Conservation (phyloP, 2,113 vertebrate genomes). For the Riparia riparia region DNA sequence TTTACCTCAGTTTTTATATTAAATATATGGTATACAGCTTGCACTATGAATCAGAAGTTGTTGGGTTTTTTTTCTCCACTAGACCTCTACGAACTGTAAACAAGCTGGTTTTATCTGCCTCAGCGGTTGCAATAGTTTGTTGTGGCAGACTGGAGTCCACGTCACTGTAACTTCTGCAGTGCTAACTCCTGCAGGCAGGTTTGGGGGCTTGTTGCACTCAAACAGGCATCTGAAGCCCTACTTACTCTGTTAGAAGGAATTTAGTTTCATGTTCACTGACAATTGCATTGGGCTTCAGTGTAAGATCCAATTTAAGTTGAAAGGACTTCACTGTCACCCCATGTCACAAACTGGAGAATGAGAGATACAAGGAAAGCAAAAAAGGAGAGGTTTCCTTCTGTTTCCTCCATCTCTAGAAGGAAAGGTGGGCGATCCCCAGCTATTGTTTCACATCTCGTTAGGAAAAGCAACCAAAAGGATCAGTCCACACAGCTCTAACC, state of each 20-base stretch:
- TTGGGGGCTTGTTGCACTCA: background rate
- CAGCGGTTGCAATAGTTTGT: background rate
- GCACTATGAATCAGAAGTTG: background rate
- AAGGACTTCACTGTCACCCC: background rate
- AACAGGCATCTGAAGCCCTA: background rate
- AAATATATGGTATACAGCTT: background rate
- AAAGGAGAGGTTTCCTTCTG: background rate
- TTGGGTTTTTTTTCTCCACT: background rate
- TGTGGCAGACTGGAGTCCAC: background rate
- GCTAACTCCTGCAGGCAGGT: background rate
- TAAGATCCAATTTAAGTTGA: background rate
- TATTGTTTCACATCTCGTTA: background rate
- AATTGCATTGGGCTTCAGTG: background rate
- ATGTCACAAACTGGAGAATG: background rate
- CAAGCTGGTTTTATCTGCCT: background rate
- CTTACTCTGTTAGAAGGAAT: background rate
- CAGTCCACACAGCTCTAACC: accelerated
- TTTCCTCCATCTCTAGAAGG: background rate
- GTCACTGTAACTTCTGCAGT: background rate
- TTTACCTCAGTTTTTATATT: background rate
- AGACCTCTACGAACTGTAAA: background rate
- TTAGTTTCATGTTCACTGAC: background rate
- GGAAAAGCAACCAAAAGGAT: background rate
- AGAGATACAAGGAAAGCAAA: background rate
- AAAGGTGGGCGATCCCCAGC: background rate